phyloP scores from a whole-genome alignment of 1,140 invertebrate species.

The Drosophila grimshawi region DNA sequence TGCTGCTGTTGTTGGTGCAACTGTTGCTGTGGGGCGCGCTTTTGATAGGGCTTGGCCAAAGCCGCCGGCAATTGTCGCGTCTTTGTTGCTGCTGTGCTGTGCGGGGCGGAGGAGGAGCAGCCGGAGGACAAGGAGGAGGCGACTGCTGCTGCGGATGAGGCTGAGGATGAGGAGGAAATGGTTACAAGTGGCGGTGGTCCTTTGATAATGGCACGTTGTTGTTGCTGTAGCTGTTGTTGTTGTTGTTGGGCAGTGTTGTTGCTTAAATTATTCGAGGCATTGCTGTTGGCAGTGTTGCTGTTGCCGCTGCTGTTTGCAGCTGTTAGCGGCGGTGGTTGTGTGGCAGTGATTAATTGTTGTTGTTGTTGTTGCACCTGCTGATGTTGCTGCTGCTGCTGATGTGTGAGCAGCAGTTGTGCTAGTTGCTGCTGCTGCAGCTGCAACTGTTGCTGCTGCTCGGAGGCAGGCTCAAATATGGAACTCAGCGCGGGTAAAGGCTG shows the following conservation, averaged over 20 bases:
- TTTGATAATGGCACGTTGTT: constrained; percentile 51
- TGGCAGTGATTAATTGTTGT: constrained; percentile 69
- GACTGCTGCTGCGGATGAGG: constrained; percentile 1
- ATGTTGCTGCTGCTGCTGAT: constrained; percentile 64
- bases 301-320: constrained; percentile 49
- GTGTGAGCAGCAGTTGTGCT: constrained; percentile 55
- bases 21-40: constrained; percentile 35
- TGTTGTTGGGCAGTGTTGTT: constrained; percentile 46
- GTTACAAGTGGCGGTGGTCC: constrained; percentile 77
- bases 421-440: constrained; percentile 71
- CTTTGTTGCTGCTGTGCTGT: constrained; percentile 25
- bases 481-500: constrained; percentile 79
- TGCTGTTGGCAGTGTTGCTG: constrained; percentile 48
- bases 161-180: constrained; percentile 54
- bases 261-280: constrained; percentile 57
- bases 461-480: constrained; percentile 73
- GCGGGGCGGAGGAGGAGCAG: constrained; percentile 39
- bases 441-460: constrained; percentile 54
- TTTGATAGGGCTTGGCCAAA: constrained; percentile 68
- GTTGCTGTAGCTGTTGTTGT: constrained; percentile 31
- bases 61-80: constrained; percentile 45
- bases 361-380: constrained; percentile 58
- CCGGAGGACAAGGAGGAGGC: constrained; percentile 11
- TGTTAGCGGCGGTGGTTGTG: constrained; percentile 64
- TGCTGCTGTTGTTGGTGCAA: constrained; percentile 38